These are phyloP conservation scores for Parazoanthus darwini DNA, from an alignment of 92 coral and sea anemone species.

Conservation along the genomic window DNA sequence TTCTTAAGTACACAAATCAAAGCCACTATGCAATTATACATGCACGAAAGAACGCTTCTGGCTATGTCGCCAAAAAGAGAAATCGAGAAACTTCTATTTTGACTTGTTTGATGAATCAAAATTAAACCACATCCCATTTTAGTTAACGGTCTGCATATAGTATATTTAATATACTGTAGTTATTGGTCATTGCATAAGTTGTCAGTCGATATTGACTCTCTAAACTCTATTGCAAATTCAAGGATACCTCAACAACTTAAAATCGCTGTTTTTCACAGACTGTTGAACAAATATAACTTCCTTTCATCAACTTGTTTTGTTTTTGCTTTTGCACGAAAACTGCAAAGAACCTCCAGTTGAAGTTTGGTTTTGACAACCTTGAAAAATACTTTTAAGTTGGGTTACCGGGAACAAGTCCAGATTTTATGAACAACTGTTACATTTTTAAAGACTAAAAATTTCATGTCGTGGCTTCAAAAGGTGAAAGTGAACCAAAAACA, in stretches of 20 bases:
- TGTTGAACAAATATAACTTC: background rate
- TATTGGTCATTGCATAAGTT: background rate
- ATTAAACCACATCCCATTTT: no score
- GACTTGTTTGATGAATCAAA: background rate
- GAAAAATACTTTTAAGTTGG: no score
- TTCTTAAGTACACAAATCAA: background rate
- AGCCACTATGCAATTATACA: background rate
- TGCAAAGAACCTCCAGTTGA: no score
- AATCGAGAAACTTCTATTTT: constrained; percentile 1
- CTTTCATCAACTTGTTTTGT: background rate
- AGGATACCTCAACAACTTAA: background rate
- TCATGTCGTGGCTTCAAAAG: no score
- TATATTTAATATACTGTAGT: no score
- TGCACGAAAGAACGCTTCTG: background rate
- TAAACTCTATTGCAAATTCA: background rate
- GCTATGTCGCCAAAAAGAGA: background rate
- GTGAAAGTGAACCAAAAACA: no score
- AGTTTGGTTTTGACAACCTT: no score
- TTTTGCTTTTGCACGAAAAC: background rate
- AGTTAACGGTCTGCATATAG: background rate
- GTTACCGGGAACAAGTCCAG: no score
- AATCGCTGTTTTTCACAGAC: background rate
- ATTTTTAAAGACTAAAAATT: no score
- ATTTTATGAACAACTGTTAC: no score
- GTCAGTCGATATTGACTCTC: background rate